phyloP scores from a whole-genome alignment of 1,140 invertebrate species.

The Drosophila sturtevanti region DNA sequence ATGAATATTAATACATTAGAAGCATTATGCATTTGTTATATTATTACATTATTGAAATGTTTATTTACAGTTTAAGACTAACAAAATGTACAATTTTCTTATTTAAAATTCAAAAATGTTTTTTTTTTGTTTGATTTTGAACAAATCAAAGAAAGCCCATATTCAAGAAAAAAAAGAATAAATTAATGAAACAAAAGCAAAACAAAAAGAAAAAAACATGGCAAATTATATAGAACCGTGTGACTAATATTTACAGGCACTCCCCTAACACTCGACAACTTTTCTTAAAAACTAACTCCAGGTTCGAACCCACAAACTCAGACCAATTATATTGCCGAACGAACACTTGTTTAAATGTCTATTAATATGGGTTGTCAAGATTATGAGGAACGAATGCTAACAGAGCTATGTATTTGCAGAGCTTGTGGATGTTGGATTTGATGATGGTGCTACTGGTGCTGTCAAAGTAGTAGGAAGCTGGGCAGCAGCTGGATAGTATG shows the following conservation, averaged over 20 bases:
- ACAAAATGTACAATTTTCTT: constrained; percentile 79
- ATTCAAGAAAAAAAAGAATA: constrained; percentile 36
- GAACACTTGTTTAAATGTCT: constrained; percentile 45
- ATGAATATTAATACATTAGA: constrained; percentile 72
- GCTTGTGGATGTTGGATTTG: constrained; percentile 54
- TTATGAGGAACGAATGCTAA: constrained; percentile 38
- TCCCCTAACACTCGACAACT: constrained; percentile 61
- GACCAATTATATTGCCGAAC: constrained; percentile 58
- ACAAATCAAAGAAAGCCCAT: constrained; percentile 67
- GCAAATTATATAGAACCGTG: constrained; percentile 77
- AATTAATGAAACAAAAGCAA: constrained; percentile 46
- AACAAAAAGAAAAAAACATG: constrained; percentile 65
- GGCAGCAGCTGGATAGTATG: constrained; percentile 69
- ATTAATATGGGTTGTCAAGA: constrained; percentile 67
- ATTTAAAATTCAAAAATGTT: constrained; percentile 63
- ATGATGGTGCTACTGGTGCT: constrained; percentile 55
- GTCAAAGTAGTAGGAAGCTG: constrained; percentile 65
- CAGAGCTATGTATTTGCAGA: constrained; percentile 64
- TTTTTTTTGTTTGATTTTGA: constrained; percentile 58
- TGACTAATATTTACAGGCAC: constrained; percentile 80
- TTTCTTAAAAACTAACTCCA: constrained; percentile 65
- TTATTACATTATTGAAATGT: constrained; percentile 78
- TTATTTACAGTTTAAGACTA: constrained; percentile 77
- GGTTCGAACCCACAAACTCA: constrained; percentile 41
- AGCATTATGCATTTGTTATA: constrained; percentile 64